Evolutionary conservation across 2,888 invertebrate genomes (phyloP).

Genomic region (Ypsolopha sequella): DNA sequence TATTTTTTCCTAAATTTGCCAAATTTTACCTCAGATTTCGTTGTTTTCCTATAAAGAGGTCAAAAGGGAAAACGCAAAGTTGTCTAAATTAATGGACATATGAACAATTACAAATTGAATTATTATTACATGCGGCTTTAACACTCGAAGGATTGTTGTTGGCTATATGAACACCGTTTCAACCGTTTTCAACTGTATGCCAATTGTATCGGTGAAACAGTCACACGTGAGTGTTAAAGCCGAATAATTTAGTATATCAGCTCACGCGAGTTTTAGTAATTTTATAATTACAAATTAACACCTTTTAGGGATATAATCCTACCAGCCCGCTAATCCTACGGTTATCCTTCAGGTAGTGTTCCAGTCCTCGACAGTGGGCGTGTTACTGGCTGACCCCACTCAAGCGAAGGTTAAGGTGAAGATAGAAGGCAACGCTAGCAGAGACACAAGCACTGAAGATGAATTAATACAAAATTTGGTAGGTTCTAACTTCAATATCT

Average conservation of each 20-base stretch:
- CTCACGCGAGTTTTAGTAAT: no score
- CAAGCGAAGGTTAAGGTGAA: constrained; percentile 74
- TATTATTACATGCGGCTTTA: no score
- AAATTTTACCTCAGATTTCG: neutral
- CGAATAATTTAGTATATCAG: no score
- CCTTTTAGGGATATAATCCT: neutral
- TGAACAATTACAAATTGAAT: no score
- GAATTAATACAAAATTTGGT: neutral
- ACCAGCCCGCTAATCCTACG: neutral
- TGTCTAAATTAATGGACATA: neutral
- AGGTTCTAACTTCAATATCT: no score
- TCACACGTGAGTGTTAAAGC: no score
- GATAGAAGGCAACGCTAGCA: constrained; percentile 46
- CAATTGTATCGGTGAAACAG: no score
- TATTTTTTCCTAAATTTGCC: no score
- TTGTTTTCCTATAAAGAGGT: neutral
- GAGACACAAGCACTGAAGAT: constrained; percentile 26
- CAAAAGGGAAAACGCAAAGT: neutral
- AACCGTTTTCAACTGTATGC: no score
- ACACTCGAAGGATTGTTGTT: no score
- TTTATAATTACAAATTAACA: neutral
- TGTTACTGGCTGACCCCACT: constrained; percentile 75
- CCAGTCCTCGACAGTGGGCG: constrained; percentile 77
- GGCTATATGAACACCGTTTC: no score
- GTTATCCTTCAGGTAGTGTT: constrained; percentile 71